Conservation (phyloP, 2,113 vertebrate species). For the Danio rerio region DNA sequence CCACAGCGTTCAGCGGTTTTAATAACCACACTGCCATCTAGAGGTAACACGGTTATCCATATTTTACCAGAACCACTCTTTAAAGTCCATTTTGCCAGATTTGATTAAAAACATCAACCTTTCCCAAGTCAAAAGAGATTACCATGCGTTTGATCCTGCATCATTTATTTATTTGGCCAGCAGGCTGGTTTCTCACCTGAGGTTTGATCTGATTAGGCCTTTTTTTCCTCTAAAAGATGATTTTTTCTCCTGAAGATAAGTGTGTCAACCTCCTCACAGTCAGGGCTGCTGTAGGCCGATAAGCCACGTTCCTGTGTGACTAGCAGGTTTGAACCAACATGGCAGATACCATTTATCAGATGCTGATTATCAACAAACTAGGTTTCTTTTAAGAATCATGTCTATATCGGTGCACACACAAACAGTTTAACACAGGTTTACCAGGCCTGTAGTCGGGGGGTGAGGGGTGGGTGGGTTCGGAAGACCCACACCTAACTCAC, state of each 20-base stretch:
- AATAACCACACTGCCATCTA: constrained; percentile 73
- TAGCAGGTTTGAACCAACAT: neutral
- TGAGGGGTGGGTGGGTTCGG: too few relatives aligned
- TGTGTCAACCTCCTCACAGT: constrained; percentile 2
- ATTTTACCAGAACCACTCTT: neutral
- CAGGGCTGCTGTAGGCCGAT: constrained; percentile 35
- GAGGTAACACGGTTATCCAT: constrained; percentile 51
- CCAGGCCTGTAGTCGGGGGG: too few relatives aligned
- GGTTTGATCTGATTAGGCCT: constrained; percentile 26
- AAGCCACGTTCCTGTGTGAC: constrained; percentile 10
- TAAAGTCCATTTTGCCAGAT: neutral
- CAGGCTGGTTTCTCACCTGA: constrained; percentile 19
- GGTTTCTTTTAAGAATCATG: constrained; percentile 1
- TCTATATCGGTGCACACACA: neutral
- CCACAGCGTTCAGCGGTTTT: neutral
- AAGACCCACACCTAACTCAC: too few relatives aligned
- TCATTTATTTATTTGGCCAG: constrained; percentile 11
- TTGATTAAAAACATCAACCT: neutral
- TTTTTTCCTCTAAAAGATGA: neutral
- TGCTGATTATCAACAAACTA: neutral
- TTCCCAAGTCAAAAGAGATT: constrained; percentile 14
- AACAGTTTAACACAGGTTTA: neutral
- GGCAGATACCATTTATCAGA: constrained; percentile 2
- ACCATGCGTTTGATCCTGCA: constrained; percentile 1
- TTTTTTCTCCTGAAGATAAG: constrained; percentile 46